Evolutionary conservation across 2,888 invertebrate species (phyloP).

Genomic region (Pseudoips prasinana): DNA sequence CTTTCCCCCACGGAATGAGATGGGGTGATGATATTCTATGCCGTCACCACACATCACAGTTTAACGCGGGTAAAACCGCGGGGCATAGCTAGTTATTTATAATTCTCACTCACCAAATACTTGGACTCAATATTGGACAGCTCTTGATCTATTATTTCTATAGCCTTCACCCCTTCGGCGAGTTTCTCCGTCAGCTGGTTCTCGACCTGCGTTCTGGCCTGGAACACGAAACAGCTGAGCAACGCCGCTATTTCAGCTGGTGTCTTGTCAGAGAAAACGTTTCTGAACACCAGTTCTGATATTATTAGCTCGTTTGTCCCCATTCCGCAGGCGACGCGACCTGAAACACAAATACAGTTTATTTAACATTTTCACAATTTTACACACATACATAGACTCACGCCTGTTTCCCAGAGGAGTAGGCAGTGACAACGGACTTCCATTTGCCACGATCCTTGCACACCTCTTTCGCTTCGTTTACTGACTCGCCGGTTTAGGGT

Average conservation of each 20-base stretch:
- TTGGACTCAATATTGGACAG: slow-evolving; percentile 86
- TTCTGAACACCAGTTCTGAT: slow-evolving; percentile 95
- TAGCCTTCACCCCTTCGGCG: slow-evolving; percentile 84
- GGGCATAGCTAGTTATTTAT: too few relatives aligned
- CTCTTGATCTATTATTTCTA: slow-evolving; percentile 85
- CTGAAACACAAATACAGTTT: slow-evolving; percentile 21
- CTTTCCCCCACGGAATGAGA: too few relatives aligned
- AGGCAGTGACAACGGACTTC: too few relatives aligned
- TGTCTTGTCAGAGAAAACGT: slow-evolving; percentile 91
- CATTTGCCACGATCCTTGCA: too few relatives aligned
- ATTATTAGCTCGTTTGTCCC: slow-evolving; percentile 92
- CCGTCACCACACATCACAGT: too few relatives aligned
- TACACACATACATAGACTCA: too few relatives aligned
- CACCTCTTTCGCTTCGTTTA: too few relatives aligned
- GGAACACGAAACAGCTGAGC: slow-evolving; percentile 95
- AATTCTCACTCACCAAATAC: slow-evolving; percentile 80
- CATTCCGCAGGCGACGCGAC: slow-evolving; percentile 74
- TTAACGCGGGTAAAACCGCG: too few relatives aligned
- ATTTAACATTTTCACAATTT: too few relatives aligned
- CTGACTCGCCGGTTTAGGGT: too few relatives aligned
- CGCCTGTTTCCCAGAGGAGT: too few relatives aligned
- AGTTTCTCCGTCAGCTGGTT: slow-evolving; percentile 83
- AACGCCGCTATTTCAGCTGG: slow-evolving; percentile 97
- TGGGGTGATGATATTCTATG: too few relatives aligned
- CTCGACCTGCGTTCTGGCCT: slow-evolving; percentile 86